Base-by-base conservation (phyloP, 2,113 vertebrate genomes). In the Onychorhynchus coronatus region DNA sequence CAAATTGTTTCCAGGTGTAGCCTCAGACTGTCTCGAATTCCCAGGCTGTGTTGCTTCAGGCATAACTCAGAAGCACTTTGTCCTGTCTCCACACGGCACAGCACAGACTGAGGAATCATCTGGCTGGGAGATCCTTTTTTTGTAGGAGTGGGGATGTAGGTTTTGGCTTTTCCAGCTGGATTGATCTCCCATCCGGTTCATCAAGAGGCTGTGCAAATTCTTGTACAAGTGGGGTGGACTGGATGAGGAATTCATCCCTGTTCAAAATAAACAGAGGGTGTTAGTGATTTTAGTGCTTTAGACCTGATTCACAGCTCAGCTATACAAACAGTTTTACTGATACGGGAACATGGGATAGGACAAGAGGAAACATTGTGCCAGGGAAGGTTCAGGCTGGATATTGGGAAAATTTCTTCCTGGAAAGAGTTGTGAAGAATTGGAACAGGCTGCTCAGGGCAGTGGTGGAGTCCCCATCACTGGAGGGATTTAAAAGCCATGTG, bases 1-100 rank as follows among this genome's bases (percentile, higher is more conserved):
- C 6, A 89, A 94, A 96, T 74, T 55, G 65, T 10, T 91, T 78
- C 91, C 90, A 91, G 85, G 89, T 89, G 93, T 19, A 87, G 92
- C 65, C 65, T 80, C 16, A 74, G 39, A 49, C 37, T 33, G 76
- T 33, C 56, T 78, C 12, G 2, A 35, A 30, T 71, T 74, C 47
- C 49, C 44, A 5, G 80, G 49, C 84, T 46, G 76, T 17, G 68
- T 16, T 74, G 53, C 76, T 77, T 11, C 4, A 53, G 84, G 80
- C 5, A 46, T 39, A 47, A 14, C 76, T 81, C 76, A 55, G 5
- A 8, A 16, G 35, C 23, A 1, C 79, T 50, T 4, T 5, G 79
- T 86, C 31, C 83, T 35, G 61, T 39, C 52, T 71, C 80, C 2
- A 3, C 68, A 28, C 61, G 12, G 47, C 77, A 23, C 6, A 4